These are phyloP conservation scores for Paguma larvata DNA, from an alignment of 2,797 vertebrate genomes.

Conservation along the genomic window DNA sequence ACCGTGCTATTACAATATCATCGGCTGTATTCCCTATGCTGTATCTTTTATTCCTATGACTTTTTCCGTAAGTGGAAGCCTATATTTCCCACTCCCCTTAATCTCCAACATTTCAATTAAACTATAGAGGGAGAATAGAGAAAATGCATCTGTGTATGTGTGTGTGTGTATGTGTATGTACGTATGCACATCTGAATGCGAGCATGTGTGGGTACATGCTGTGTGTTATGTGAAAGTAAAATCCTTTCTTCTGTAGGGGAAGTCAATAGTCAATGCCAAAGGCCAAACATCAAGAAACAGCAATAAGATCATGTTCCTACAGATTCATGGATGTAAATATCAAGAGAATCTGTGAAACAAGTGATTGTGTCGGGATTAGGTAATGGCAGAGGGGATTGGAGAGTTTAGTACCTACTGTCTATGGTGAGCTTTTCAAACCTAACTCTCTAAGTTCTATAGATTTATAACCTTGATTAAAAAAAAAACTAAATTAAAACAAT, in stretches of 20 bases:
- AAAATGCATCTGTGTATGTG: background rate
- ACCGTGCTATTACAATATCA: background rate
- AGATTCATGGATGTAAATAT: background rate
- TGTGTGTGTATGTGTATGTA: no score
- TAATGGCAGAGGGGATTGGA: background rate
- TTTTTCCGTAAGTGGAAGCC: background rate
- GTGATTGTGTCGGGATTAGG: background rate
- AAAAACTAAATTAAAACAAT: background rate
- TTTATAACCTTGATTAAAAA: background rate
- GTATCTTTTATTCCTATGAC: background rate
- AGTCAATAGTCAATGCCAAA: background rate
- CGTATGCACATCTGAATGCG: background rate
- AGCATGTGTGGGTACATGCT: background rate
- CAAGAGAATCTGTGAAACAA: background rate
- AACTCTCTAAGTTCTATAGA: background rate
- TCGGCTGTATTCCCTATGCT: background rate
- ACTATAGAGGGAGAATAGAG: background rate
- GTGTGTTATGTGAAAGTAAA: background rate
- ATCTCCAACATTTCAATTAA: background rate
- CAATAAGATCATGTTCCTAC: background rate
- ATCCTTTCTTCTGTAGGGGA: background rate
- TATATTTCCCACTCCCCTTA: background rate
- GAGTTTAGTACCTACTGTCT: background rate
- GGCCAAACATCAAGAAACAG: background rate
- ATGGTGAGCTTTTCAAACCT: background rate